Evolutionary conservation across 2,797 vertebrate genomes (phyloP), one percentile per base, ranked within the genome.

Genomic region (Danio kyathit): DNA sequence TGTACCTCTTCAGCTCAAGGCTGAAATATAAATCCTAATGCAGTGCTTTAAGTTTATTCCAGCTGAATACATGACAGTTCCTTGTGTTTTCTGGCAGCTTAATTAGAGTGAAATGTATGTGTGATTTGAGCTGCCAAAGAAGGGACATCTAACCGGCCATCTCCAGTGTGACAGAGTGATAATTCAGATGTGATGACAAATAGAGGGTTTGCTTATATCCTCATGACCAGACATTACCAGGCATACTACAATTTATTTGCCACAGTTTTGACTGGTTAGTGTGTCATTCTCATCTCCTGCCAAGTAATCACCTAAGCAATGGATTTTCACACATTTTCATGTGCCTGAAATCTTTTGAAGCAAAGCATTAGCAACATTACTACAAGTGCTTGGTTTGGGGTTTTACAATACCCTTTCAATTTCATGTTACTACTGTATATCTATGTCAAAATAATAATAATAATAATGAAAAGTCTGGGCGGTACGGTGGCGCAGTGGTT

Each of bases 31-130:
- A 83, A 88, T 92, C 88, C 87, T 87, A 87, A 82, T 83, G 88
- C 81, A 73, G 90, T 84, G 90, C 71, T 80, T 89, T 87, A 61
- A 38, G 83, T 87, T 89, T 89, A 90, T 90, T 90, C 87, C 86
- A 51, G 66, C 86, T 88, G 88, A 92, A 90, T 89, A 89, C 85
- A 88, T 89, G 83, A 80, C 82, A 76, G 85, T 83, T 87, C 87
- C 88, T 88, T 87, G 87, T 88, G 88, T 88, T 82, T 88, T 91
- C 90, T 88, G 87, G 89, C 91, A 88, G 89, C 90, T 89, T 93
- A 92, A 94, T 94, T 92, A 92, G 87, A 90, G 85, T 75, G 79
- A 86, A 88, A 70, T 57, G 29, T 65, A 71, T 90, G 91, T 92
- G 92, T 90, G 89, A 88, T 84, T 79, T 41, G 13, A 85, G 87